These are phyloP conservation scores for Aythya fuligula DNA, from an alignment of 2,797 vertebrate genomes.

Conservation along the genomic window DNA sequence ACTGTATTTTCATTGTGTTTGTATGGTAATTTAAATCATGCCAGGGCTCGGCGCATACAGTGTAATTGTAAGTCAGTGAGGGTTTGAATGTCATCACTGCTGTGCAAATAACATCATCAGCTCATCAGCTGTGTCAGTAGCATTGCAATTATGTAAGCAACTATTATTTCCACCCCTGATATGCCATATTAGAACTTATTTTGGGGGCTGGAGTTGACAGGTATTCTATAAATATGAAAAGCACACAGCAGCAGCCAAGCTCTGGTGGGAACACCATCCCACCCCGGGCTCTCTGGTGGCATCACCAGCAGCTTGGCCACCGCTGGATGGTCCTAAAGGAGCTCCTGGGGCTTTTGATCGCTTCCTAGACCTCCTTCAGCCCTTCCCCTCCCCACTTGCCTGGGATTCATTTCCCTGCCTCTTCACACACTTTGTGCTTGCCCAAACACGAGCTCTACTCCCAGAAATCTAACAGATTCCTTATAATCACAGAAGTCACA, in stretches of 20 bases:
- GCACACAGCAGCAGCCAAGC: not conserved
- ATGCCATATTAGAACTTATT: slow-evolving; percentile 30
- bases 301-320: not conserved
- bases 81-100: slow-evolving; percentile 65
- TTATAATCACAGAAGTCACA: not conserved
- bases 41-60: slow-evolving; percentile 21
- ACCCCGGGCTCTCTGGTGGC: not conserved
- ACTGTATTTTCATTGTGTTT: slow-evolving; percentile 49
- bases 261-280: not conserved
- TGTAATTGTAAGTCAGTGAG: slow-evolving; percentile 59
- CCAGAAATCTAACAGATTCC: not conserved
- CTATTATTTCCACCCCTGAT: slow-evolving; percentile 52
- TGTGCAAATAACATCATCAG: slow-evolving; percentile 63
- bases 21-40: slow-evolving; percentile 62
- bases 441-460: rapidly evolving
- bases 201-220: slow-evolving; percentile 37
- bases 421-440: not conserved
- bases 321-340: not conserved
- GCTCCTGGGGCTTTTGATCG: not conserved
- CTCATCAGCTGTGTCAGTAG: slow-evolving; percentile 57
- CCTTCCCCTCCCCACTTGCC: not conserved
- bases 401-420: not conserved
- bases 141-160: slow-evolving; percentile 54
- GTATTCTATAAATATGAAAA: slow-evolving; percentile 22
- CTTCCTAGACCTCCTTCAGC: not conserved